Evolutionary conservation across 2,113 vertebrate genomes (phyloP).

Genomic region (Sturnira hondurensis): DNA sequence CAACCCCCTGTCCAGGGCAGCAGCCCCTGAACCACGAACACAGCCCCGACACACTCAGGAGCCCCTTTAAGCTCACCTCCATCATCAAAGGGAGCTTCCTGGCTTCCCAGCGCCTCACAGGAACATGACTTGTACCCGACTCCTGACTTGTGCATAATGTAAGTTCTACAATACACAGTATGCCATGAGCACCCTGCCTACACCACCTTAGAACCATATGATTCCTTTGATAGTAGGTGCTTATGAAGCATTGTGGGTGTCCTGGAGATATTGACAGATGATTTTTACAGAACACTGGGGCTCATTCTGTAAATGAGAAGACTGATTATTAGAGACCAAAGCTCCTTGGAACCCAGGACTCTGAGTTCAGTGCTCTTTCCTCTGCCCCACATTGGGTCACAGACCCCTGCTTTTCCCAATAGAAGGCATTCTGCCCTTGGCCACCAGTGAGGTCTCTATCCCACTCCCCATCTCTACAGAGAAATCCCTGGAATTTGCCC

Average conservation of each 20-base stretch:
- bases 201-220: background rate
- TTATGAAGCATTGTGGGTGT: too few relatives aligned
- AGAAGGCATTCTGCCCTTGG: background rate
- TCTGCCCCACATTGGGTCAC: background rate
- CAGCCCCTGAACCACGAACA: background rate
- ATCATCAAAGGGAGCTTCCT: background rate
- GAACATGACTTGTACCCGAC: background rate
- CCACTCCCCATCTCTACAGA: background rate
- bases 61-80: background rate
- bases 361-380: background rate
- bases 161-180: background rate
- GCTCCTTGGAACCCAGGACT: background rate
- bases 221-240: background rate
- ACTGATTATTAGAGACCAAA: background rate
- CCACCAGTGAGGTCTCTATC: background rate
- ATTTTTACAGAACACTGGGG: background rate
- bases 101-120: background rate
- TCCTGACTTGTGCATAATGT: background rate
- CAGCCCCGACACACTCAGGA: rapidly evolving
- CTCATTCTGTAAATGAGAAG: background rate
- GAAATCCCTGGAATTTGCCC: background rate
- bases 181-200: background rate
- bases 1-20: background rate
- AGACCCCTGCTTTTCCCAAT: background rate
- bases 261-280: background rate